Evolutionary conservation across 2,888 invertebrate species (phyloP).

Genomic region (Malthinus flaveolus): DNA sequence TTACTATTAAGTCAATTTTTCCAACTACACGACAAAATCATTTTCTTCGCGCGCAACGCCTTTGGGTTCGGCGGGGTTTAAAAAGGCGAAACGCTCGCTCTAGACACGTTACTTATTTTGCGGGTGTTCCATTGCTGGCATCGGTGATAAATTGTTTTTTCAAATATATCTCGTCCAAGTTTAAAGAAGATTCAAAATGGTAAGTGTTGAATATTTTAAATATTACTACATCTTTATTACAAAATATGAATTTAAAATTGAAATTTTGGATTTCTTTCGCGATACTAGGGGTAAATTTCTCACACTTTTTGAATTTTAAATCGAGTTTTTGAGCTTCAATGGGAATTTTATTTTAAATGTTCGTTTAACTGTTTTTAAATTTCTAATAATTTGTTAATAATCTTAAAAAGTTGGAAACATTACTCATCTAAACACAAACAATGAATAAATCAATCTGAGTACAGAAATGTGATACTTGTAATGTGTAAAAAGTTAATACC

Average conservation of each 20-base stretch:
- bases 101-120: constrained; percentile 35
- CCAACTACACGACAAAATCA: too few relatives aligned
- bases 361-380: too few relatives aligned
- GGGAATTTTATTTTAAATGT: too few relatives aligned
- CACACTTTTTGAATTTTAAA: too few relatives aligned
- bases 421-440: too few relatives aligned
- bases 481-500: too few relatives aligned
- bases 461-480: too few relatives aligned
- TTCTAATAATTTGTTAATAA: too few relatives aligned
- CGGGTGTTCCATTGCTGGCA: constrained; percentile 49
- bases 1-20: too few relatives aligned
- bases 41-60: constrained; percentile 19
- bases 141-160: constrained; percentile 28
- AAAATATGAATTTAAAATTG: neutral
- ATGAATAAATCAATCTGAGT: too few relatives aligned
- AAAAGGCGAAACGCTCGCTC: constrained; percentile 19
- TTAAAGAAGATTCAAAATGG: neutral
- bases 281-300: neutral
- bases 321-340: too few relatives aligned
- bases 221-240: neutral
- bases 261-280: neutral
- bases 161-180: neutral
- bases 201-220: neutral
- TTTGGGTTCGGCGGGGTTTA: constrained; percentile 17
- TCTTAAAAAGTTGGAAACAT: too few relatives aligned